A percentile compares a stretch with the other conserved stretches of the same genome.
Conservation (phyloP, 1,140 invertebrate species). For the Streblospio benedicti region DNA sequence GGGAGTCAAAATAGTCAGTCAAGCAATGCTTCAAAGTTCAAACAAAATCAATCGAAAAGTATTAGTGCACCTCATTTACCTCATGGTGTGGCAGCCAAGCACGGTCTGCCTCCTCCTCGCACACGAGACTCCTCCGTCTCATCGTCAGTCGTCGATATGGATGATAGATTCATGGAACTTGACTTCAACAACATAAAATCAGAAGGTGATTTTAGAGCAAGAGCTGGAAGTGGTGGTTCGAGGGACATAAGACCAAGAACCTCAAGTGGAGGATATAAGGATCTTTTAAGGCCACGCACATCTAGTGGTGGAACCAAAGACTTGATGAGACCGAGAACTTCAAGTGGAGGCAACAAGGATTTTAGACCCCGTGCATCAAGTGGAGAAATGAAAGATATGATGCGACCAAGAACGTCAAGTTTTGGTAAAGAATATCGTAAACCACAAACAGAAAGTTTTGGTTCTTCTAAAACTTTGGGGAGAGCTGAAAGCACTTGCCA, state of each 20-base stretch:
- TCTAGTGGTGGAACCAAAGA: background rate
- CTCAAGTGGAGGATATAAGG: background rate
- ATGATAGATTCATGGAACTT: slow-evolving; percentile 39
- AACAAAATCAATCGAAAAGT: slow-evolving; percentile 20
- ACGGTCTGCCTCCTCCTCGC: slow-evolving; percentile 22
- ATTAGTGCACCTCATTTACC: slow-evolving; percentile 38
- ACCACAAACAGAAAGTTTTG: background rate
- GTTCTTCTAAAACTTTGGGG: background rate
- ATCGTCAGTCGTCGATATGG: slow-evolving; percentile 24
- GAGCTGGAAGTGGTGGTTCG: slow-evolving; percentile 1
- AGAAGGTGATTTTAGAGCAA: background rate
- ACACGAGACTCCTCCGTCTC: background rate
- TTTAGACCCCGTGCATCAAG: background rate
- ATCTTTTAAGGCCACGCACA: background rate
- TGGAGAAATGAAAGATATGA: background rate
- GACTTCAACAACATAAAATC: slow-evolving; percentile 21
- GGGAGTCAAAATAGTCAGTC: slow-evolving; percentile 19
- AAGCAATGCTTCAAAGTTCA: background rate
- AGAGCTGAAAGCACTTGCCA: background rate
- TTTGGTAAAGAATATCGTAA: background rate
- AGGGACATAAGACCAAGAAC: background rate
- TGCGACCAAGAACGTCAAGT: background rate
- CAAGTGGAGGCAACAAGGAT: background rate
- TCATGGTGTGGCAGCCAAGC: slow-evolving; percentile 18
- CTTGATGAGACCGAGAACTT: slow-evolving; percentile 2